A percentile compares a stretch with the other conserved stretches of the same genome.
Conservation (phyloP, 2,888 invertebrate species). For the Homarus gammarus region DNA sequence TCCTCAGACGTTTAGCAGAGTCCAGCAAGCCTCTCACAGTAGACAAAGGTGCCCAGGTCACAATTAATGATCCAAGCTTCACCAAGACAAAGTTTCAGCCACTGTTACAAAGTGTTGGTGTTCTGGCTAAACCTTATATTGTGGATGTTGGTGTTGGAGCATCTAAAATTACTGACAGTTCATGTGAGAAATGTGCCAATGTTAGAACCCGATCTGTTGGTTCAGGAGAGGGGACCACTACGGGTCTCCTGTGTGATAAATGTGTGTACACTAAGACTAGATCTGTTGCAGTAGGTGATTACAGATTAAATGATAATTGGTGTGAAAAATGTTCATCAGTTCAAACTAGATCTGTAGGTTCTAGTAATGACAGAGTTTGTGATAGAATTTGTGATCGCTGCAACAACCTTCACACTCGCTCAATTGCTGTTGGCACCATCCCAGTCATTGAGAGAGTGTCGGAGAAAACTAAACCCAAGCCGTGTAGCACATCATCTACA, state of each 20-base stretch:
- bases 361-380: conserved; percentile 80
- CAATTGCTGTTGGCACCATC: conserved; percentile 82
- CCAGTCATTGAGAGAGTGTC: neutral
- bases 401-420: conserved; percentile 80
- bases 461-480: neutral
- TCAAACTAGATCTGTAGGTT: conserved; percentile 55
- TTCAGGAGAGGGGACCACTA: conserved; percentile 81
- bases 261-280: conserved; percentile 79
- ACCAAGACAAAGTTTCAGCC: conserved; percentile 52
- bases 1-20: neutral
- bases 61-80: conserved; percentile 5
- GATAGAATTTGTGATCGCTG: conserved; percentile 81
- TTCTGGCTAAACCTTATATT: conserved; percentile 79
- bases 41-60: conserved; percentile 49
- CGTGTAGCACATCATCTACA: neutral
- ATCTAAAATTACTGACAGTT: conserved; percentile 80
- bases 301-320: conserved; percentile 79
- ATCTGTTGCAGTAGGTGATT: conserved; percentile 83
- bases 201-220: conserved; percentile 81
- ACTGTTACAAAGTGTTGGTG: conserved; percentile 71
- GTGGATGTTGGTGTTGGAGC: conserved; percentile 79
- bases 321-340: conserved; percentile 74
- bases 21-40: conserved; percentile 49
- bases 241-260: conserved; percentile 81
- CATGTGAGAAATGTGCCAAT: conserved; percentile 80